Conservation (phyloP, 1,140 invertebrate genomes). For the Lethocerus indicus region DNA sequence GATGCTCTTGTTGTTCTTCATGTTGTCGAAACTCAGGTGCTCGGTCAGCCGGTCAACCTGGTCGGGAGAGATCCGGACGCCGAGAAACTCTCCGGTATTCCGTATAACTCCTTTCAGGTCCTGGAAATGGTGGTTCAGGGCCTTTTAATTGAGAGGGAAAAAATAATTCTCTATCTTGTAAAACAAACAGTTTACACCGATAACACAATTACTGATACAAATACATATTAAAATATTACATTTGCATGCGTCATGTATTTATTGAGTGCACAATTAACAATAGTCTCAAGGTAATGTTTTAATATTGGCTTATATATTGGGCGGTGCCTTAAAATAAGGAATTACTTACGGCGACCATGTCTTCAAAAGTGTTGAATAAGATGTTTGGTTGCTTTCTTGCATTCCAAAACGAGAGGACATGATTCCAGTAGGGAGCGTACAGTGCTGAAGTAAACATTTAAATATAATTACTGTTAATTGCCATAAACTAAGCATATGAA, state of each 20-base stretch:
- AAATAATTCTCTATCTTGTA: no score
- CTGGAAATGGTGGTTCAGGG: no score
- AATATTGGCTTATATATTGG: no score
- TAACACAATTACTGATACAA: background rate
- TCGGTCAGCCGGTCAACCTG: constrained; percentile 46
- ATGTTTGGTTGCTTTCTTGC: constrained; percentile 26
- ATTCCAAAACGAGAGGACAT: constrained; percentile 25
- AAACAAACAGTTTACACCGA: no score
- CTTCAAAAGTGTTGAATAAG: constrained; percentile 32
- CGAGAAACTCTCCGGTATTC: constrained; percentile 54
- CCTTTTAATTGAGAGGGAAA: no score
- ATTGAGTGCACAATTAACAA: background rate
- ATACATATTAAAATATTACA: background rate
- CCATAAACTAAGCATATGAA: no score
- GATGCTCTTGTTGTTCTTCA: constrained; percentile 18
- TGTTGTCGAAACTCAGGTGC: constrained; percentile 61
- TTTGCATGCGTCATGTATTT: background rate
- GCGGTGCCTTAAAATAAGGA: no score
- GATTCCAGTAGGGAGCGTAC: constrained; percentile 21
- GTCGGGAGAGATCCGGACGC: constrained; percentile 41
- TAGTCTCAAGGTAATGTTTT: no score
- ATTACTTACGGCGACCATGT: constrained; percentile 25
- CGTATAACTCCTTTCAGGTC: constrained; percentile 41
- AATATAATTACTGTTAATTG: no score
- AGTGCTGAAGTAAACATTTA: no score